phyloP scores from a whole-genome alignment of 2,113 vertebrate genomes.

The Nothoprocta perdicaria region DNA sequence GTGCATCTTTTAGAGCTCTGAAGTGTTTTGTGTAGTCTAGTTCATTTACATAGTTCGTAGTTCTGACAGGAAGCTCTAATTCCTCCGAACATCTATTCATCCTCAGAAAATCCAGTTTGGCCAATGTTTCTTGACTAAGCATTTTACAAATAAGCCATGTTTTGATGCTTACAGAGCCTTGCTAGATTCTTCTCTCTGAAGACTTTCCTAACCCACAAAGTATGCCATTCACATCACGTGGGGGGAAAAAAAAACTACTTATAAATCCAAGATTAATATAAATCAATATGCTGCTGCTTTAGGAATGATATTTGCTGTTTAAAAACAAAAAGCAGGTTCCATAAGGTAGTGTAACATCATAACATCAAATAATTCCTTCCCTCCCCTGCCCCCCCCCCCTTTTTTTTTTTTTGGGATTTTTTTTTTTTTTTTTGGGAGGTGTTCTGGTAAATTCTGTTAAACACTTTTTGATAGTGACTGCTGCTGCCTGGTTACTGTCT shows the following conservation, averaged over 20 bases:
- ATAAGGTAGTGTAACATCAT: not conserved
- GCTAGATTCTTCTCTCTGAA: not conserved
- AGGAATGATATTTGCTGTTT: constrained; percentile 7
- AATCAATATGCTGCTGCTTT: constrained; percentile 24
- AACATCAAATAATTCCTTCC: not conserved
- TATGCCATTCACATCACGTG: not conserved
- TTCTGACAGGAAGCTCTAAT: not conserved
- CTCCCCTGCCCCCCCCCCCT: no score
- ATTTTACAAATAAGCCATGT: not conserved
- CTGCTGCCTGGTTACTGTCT: constrained; percentile 4
- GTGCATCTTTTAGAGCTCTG: not conserved
- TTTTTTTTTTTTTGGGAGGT: constrained; percentile 13
- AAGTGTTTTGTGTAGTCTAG: not conserved
- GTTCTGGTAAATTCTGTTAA: constrained; percentile 27
- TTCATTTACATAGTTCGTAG: not conserved
- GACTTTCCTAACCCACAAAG: not conserved
- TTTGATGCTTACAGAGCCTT: not conserved
- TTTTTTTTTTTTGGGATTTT: not conserved
- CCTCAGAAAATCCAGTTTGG: not conserved
- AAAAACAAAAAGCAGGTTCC: constrained; percentile 35
- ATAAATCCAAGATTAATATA: constrained; percentile 1
- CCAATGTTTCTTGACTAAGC: not conserved
- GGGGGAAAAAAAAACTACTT: not conserved
- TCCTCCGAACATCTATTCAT: not conserved
- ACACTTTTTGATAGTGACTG: not conserved